A percentile compares a stretch with the other conserved stretches of the same genome.
Conservation (phyloP, 2,888 invertebrate species). For the Trimorus sp. region DNA sequence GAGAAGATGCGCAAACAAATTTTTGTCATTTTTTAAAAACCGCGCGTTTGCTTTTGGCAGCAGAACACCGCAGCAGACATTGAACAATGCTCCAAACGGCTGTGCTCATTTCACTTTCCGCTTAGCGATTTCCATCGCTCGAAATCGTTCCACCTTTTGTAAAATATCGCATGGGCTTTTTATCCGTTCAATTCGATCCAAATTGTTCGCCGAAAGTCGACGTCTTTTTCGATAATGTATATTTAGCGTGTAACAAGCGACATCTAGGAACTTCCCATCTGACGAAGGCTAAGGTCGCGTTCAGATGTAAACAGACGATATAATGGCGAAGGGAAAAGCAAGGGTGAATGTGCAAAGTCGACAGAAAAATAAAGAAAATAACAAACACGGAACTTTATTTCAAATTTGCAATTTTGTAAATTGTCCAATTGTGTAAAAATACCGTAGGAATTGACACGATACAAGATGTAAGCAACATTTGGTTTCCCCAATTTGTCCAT, state of each 20-base stretch:
- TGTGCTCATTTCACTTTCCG: conserved; percentile 60
- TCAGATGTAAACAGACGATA: neutral
- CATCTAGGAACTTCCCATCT: neutral
- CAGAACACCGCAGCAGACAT: conserved; percentile 37
- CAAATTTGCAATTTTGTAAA: too few relatives aligned
- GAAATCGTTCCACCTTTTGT: conserved; percentile 30
- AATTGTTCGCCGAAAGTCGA: conserved; percentile 40
- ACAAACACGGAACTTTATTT: too few relatives aligned
- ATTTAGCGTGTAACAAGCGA: conserved; percentile 34
- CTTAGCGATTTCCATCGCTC: conserved; percentile 17
- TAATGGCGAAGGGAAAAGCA: neutral
- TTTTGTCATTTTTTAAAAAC: conserved; percentile 11
- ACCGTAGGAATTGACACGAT: too few relatives aligned
- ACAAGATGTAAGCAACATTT: too few relatives aligned
- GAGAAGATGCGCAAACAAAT: too few relatives aligned
- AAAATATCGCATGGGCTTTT: conserved; percentile 29
- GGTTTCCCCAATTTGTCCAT: too few relatives aligned
- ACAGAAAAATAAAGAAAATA: neutral
- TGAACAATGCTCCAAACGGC: conserved; percentile 60
- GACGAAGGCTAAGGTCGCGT: conserved; percentile 29
- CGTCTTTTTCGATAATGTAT: conserved; percentile 23
- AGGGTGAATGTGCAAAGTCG: neutral
- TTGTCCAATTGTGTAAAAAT: too few relatives aligned
- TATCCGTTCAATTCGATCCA: conserved; percentile 41
- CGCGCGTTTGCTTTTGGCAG: conserved; percentile 50